A percentile compares a stretch with the other conserved stretches of the same genome.
Conservation (phyloP, 2,888 invertebrate species). For the Mythimna pallens region DNA sequence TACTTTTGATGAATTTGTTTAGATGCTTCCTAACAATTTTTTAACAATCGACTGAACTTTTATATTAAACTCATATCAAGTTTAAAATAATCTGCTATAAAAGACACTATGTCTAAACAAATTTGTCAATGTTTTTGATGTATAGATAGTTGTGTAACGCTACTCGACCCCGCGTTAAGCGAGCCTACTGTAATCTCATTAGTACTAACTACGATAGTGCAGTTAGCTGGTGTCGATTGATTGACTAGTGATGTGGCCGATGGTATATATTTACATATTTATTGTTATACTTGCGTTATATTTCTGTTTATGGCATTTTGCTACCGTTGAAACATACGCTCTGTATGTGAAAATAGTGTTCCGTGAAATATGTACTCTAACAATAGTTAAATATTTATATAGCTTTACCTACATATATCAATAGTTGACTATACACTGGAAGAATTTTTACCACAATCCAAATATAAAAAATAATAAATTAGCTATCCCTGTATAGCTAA, state of each 20-base stretch:
- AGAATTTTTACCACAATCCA: background rate
- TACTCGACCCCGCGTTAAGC: slow-evolving; percentile 71
- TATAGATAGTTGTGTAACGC: slow-evolving; percentile 66
- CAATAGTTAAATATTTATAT: slow-evolving; percentile 21
- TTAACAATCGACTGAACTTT: slow-evolving; percentile 76
- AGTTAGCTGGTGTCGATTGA: slow-evolving; percentile 60
- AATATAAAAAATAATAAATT: background rate
- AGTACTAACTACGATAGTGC: slow-evolving; percentile 57
- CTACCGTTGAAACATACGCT: slow-evolving; percentile 7
- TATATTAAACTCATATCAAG: slow-evolving; percentile 81
- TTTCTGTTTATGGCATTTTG: slow-evolving; percentile 32
- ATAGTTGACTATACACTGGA: slow-evolving; percentile 7
- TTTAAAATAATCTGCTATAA: slow-evolving; percentile 63
- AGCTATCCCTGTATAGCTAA: background rate
- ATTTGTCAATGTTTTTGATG: slow-evolving; percentile 75
- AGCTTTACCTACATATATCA: slow-evolving; percentile 6
- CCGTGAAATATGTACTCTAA: slow-evolving; percentile 20
- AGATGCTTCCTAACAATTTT: slow-evolving; percentile 69
- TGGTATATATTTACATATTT: slow-evolving; percentile 30
- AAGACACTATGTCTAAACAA: slow-evolving; percentile 73
- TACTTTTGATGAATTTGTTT: slow-evolving; percentile 68
- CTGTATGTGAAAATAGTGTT: slow-evolving; percentile 31
- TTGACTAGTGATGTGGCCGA: slow-evolving; percentile 52
- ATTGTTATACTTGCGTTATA: slow-evolving; percentile 38
- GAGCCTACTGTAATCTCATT: slow-evolving; percentile 74